Conservation (phyloP, 2,113 vertebrate genomes). For the Vulpes lagopus region DNA sequence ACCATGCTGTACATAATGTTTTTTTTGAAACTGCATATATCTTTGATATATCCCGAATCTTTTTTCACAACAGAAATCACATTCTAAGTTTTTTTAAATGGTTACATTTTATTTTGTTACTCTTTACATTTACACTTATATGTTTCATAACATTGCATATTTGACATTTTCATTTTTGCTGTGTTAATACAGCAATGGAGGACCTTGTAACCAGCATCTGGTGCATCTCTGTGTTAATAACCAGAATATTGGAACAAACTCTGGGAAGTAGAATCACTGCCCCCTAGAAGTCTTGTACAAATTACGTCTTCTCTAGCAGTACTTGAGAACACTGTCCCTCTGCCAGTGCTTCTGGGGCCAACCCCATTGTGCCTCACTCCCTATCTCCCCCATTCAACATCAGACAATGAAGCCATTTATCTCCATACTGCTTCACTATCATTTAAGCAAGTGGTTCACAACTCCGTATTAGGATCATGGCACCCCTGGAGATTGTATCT, state of each 20-base stretch:
- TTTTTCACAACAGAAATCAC: neutral
- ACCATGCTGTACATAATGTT: neutral
- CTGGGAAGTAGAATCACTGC: neutral
- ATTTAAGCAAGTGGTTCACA: neutral
- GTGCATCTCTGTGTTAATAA: neutral
- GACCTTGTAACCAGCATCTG: neutral
- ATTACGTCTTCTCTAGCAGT: neutral
- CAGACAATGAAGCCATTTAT: neutral
- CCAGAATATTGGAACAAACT: neutral
- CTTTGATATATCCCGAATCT: neutral
- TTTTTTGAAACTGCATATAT: neutral
- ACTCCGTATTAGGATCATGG: neutral
- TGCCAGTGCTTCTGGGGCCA: neutral
- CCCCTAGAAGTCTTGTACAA: neutral
- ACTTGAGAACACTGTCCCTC: neutral
- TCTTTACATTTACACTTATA: neutral
- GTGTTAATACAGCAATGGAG: neutral
- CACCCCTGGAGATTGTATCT: neutral
- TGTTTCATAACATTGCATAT: neutral
- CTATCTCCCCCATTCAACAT: neutral
- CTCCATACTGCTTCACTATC: neutral
- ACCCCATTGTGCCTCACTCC: neutral
- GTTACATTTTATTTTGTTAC: neutral
- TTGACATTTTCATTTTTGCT: neutral
- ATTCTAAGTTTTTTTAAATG: neutral